A percentile compares a stretch with the other conserved stretches of the same genome.
Evolutionary conservation across 2,888 invertebrate species (phyloP).

Genomic region (Microdon myrmicae): DNA sequence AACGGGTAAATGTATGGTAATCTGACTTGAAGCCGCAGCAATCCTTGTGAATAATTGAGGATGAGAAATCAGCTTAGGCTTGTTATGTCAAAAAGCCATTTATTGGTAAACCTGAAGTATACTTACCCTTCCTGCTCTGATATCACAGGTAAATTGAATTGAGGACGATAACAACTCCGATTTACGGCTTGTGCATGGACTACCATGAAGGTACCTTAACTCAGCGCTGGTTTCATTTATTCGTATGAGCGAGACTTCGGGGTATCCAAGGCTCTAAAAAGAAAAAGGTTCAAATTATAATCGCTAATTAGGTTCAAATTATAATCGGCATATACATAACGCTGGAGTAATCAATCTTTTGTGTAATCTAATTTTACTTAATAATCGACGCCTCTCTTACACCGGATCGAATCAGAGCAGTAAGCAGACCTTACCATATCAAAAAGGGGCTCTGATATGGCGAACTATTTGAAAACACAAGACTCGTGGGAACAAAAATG

Average conservation of each 20-base stretch:
- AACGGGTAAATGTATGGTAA: no score
- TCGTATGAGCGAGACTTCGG: slow-evolving; percentile 58
- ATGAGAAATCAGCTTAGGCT: slow-evolving; percentile 2
- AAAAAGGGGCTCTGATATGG: no score
- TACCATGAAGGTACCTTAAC: slow-evolving; percentile 61
- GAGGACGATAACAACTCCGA: slow-evolving; percentile 58
- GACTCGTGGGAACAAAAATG: no score
- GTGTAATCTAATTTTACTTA: no score
- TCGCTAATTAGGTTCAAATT: no score
- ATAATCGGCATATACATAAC: no score
- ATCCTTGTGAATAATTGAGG: slow-evolving; percentile 1
- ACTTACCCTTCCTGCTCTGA: slow-evolving; percentile 63
- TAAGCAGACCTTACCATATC: no score
- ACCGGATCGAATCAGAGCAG: no score
- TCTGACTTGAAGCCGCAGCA: slow-evolving; percentile 10
- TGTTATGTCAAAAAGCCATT: neutral
- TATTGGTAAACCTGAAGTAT: neutral
- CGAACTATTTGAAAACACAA: no score
- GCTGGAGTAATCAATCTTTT: no score
- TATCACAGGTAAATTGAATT: slow-evolving; percentile 63
- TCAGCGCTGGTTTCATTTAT: slow-evolving; percentile 59
- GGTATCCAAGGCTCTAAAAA: slow-evolving; percentile 64
- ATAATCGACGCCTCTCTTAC: no score
- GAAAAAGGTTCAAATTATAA: no score
- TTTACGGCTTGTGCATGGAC: slow-evolving; percentile 60